Conservation (phyloP, 2,797 vertebrate species). For the Pseudomugil tenellus region DNA sequence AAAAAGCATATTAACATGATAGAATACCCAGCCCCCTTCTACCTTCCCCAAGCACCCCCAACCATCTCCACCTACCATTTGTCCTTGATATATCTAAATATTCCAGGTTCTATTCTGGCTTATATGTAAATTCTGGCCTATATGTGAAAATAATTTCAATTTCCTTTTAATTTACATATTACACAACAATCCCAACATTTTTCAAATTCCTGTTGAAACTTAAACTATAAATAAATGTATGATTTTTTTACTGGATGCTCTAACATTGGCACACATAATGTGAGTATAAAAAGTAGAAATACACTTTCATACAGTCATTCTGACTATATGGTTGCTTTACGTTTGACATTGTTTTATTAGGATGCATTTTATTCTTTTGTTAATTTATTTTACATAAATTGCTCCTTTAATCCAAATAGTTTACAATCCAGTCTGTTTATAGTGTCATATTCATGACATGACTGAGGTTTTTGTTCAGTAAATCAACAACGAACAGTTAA, state of each 20-base stretch:
- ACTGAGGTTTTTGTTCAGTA: slow-evolving; percentile 27
- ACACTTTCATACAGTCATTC: neutral
- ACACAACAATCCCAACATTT: no score
- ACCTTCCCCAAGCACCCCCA: no score
- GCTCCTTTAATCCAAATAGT: no score
- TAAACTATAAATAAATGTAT: no score
- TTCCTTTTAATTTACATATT: neutral
- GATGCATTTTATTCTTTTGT: neutral
- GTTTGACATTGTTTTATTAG: neutral
- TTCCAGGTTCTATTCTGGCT: no score
- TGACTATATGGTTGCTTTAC: neutral
- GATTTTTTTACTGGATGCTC: no score
- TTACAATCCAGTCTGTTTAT: neutral
- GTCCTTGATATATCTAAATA: no score
- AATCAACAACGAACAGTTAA: slow-evolving; percentile 1
- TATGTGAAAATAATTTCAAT: neutral
- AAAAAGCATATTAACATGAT: no score
- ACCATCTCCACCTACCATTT: no score
- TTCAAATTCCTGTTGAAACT: no score
- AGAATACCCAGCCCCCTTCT: no score
- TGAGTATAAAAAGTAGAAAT: neutral
- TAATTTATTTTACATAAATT: neutral
- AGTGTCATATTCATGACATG: neutral
- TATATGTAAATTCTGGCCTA: neutral
- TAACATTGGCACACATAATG: neutral